These are phyloP conservation scores for Bombylius discolor DNA, from an alignment of 2,888 invertebrate genomes.

Conservation along the genomic window DNA sequence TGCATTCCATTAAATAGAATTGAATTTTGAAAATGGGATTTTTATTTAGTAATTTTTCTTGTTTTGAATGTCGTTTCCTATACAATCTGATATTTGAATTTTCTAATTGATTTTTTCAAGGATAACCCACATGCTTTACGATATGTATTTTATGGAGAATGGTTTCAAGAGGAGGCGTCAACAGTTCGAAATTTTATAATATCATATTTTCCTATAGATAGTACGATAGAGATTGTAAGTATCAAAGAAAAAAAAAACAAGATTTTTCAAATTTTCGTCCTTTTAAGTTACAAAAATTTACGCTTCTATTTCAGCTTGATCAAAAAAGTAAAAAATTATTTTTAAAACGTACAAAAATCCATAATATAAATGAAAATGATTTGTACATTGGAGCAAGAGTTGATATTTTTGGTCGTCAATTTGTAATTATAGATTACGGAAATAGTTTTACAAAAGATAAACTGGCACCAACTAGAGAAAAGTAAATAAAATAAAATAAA, in stretches of 20 bases:
- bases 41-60: too few species aligned
- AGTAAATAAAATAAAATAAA: slow-evolving; percentile 36
- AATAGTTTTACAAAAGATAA: slow-evolving; percentile 53
- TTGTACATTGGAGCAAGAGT: slow-evolving; percentile 63
- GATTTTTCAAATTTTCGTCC: background rate
- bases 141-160: slow-evolving; percentile 59
- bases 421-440: slow-evolving; percentile 60
- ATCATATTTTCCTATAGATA: slow-evolving; percentile 63
- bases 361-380: slow-evolving; percentile 49
- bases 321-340: slow-evolving; percentile 49
- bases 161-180: slow-evolving; percentile 72
- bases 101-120: background rate
- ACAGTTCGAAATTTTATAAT: slow-evolving; percentile 61
- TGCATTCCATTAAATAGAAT: too few species aligned
- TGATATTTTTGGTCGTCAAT: slow-evolving; percentile 57
- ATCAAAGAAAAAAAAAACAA: background rate
- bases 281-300: background rate
- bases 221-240: slow-evolving; percentile 65
- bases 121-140: slow-evolving; percentile 10
- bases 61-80: too few species aligned
- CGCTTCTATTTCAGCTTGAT: slow-evolving; percentile 41
- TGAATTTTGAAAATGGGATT: too few species aligned
- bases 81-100: too few species aligned
- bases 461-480: slow-evolving; percentile 49
- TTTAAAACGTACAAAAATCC: slow-evolving; percentile 53